A percentile compares a stretch with the other conserved stretches of the same genome.
These are phyloP conservation scores for Dinocampus coccinellae DNA, from an alignment of 2,888 invertebrate species.

Conservation along the genomic window DNA sequence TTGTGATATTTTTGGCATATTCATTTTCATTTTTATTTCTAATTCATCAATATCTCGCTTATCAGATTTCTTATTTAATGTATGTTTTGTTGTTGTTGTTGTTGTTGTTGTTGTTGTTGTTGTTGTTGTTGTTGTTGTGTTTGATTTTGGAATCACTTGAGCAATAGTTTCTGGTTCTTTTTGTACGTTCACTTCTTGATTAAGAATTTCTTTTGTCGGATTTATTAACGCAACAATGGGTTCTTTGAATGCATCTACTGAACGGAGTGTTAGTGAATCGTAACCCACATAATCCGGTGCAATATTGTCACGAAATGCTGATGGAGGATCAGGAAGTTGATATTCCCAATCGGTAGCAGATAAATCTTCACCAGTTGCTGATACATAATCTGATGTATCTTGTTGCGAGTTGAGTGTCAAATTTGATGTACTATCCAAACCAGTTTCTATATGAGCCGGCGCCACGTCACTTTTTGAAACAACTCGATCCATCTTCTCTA, in stretches of 20 bases:
- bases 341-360: constrained; percentile 70
- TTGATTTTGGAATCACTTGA: neutral
- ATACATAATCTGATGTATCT: constrained; percentile 65
- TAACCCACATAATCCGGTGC: constrained; percentile 51
- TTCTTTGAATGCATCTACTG: constrained; percentile 48
- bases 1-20: neutral
- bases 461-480: neutral
- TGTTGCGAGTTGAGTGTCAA: constrained; percentile 56
- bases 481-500: constrained; percentile 14
- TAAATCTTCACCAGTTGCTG: constrained; percentile 52
- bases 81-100: neutral
- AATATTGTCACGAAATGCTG: constrained; percentile 71
- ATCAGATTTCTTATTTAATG: neutral
- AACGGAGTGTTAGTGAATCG: constrained; percentile 48
- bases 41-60: neutral
- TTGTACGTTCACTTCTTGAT: constrained; percentile 3
- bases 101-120: neutral
- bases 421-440: constrained; percentile 42
- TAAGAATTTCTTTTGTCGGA: constrained; percentile 3
- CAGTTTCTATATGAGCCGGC: neutral
- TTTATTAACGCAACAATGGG: neutral
- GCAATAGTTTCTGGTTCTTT: neutral
- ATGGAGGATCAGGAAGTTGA: constrained; percentile 75
- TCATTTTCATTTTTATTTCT: neutral
- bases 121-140: neutral